Evolutionary conservation across 2,888 invertebrate species (phyloP), one percentile per base, ranked within the genome.

Genomic region (Nasonovia ribisnigri): DNA sequence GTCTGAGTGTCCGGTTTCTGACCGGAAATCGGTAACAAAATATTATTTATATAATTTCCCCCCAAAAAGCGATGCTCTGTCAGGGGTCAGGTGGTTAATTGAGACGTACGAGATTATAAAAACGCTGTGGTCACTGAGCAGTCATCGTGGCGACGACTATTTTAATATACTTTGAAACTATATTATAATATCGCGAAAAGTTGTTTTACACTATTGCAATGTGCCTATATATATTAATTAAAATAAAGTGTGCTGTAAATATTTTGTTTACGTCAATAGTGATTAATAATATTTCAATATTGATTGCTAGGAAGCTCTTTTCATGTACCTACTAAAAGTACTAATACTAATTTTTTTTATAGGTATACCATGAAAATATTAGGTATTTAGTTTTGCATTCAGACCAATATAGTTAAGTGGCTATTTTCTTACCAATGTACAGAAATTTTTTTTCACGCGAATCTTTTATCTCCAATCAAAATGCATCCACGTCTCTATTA

Each of bases 1-100:
- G 84, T 89, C 89, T 46, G 88, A 89, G 92, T 92, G 88, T 92
- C 88, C 57, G 46, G 84, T 92, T 89, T 92, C 89, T n/a, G 57
- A 54, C 54, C 89, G 84, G 89, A 84, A 92, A 67, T 67, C 13
- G 4, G 67, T 67, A 67, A 67, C 29, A 67, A n/a, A 11, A 67
- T 67, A 67, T 67, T n/a, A 29, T 11, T 1, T 46, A 51, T 67
- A n/a, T 67, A 1, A 43, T 54, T 36, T 48, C 26, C 16, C 46
- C 48, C 36, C 8, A 16, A 48, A 91, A 11, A 87, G 88, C 67
- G 6, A 36, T 10, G 54, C 16, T 16, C 4, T 67, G 77, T 88
- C 20, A 77, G 87, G 29, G 29, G 16, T 51, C 11, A 3, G 5
- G 67, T 67, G n/a, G n/a, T 67, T 67, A n/a, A 1, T 13, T 51